A percentile compares a stretch with the other conserved stretches of the same genome.
Evolutionary conservation across 2,797 vertebrate species (phyloP).

Genomic region (Phoxinus dragarum): DNA sequence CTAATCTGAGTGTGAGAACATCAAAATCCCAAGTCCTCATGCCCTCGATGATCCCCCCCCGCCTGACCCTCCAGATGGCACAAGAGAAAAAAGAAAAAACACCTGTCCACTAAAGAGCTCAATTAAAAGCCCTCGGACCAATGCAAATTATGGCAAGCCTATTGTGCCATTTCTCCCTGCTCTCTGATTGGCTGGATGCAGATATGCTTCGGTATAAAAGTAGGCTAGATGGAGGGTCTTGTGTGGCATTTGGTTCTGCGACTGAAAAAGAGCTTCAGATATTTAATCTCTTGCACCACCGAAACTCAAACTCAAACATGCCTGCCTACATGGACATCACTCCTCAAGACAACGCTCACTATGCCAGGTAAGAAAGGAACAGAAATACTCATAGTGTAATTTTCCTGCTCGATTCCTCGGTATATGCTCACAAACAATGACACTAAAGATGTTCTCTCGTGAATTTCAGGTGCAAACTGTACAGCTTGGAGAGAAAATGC

Average conservation of each 20-base stretch:
- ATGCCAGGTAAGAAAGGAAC: slow-evolving; percentile 48
- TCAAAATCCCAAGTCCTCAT: slow-evolving; percentile 61
- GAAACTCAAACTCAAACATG: slow-evolving; percentile 60
- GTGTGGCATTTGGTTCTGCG: slow-evolving; percentile 32
- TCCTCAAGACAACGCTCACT: slow-evolving; percentile 70
- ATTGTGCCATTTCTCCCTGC: slow-evolving; percentile 66
- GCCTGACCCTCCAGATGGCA: slow-evolving; percentile 68
- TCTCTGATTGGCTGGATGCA: slow-evolving; percentile 71
- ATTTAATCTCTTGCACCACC: not conserved
- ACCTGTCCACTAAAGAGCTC: slow-evolving; percentile 73
- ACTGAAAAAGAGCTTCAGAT: not conserved
- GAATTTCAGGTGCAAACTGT: slow-evolving; percentile 74
- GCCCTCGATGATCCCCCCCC: slow-evolving; percentile 71
- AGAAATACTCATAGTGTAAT: not conserved
- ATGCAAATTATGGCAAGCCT: slow-evolving; percentile 40
- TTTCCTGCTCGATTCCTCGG: not conserved
- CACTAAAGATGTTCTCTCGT: slow-evolving; percentile 16
- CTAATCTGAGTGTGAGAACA: slow-evolving; percentile 51
- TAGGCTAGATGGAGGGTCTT: slow-evolving; percentile 44
- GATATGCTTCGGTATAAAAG: slow-evolving; percentile 69
- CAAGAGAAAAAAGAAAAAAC: slow-evolving; percentile 63
- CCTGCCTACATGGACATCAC: slow-evolving; percentile 71
- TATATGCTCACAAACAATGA: not conserved
- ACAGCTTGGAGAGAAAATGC: slow-evolving; percentile 77
- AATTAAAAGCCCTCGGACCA: slow-evolving; percentile 64